Base-by-base conservation (phyloP, 2,113 vertebrate species). In the Apteryx owenii region DNA sequence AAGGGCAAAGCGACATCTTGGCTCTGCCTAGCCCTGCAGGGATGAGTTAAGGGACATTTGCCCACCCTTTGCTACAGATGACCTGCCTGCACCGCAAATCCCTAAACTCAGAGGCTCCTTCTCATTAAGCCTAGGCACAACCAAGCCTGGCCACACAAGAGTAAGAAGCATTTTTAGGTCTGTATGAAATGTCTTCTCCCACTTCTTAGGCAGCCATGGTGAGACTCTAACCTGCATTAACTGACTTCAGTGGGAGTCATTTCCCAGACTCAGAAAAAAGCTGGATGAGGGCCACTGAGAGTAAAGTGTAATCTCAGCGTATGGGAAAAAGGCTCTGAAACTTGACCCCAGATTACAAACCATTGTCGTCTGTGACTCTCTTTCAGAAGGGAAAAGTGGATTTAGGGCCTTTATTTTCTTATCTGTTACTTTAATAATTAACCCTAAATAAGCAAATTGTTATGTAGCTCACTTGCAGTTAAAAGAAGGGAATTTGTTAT, bases 321-420 rank as follows among this genome's bases (percentile, higher is more conserved):
- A 70, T 95, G 95, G 81, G 91, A 96, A 96, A 92, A 85, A 54
- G 44, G n/a, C 70, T 56, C 66, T 12, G 94, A 95, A 98, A 97
- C 38, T 9, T 62, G 96, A 97, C 11, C 80, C 75, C 46, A 71
- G 68, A 77, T 85, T 89, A 90, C 61, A 61, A 29, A 31, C 88
- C 75, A 91, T 97, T 98, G 94, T 97, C 89, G 54, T 4, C 51
- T 13, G 7, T 29, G 38, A 78, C 77, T 80, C 50, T 36, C 76
- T 31, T 76, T 78, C 90, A 56, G 80, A 71, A 77, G 89, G 23
- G 26, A 28, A 36, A 72, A 78, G 65, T 38, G 51, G 17, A 81
- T 89, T 78, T 44, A 83, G 22, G 61, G 76, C 65, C 19, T 92
- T 85, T 46, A 40, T 93, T 96, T 91, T 70, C 70, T 89, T 42